A percentile compares a stretch with the other conserved stretches of the same genome.
phyloP scores from a whole-genome alignment of 2,113 vertebrate genomes.

The Elephantulus edwardii region DNA sequence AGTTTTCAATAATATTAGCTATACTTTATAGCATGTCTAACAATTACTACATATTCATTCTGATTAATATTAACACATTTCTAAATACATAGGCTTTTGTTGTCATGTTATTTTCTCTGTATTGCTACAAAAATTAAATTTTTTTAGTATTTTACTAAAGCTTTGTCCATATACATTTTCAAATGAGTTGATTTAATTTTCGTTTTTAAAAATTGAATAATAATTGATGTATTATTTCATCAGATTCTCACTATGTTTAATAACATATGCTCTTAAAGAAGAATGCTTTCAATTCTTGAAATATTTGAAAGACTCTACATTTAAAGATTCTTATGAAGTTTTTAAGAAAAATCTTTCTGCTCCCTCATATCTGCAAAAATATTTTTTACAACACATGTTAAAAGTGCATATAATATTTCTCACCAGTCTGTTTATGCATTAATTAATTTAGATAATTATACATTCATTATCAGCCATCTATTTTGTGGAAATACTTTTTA shows the following conservation, averaged over 20 bases:
- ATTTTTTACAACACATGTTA: background rate
- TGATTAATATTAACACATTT: conserved; percentile 1
- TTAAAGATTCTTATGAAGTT: background rate
- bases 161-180: background rate
- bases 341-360: background rate
- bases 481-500: conserved; percentile 22
- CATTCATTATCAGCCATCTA: background rate
- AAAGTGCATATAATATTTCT: background rate
- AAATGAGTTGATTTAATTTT: conserved; percentile 17
- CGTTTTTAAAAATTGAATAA: background rate
- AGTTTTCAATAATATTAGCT: background rate
- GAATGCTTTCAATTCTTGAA: background rate
- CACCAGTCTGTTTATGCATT: background rate
- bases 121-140: background rate
- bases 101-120: background rate
- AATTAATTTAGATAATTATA: background rate
- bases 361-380: background rate
- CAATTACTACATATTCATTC: too few relatives aligned
- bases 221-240: background rate
- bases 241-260: background rate
- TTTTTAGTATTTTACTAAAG: conserved; percentile 1
- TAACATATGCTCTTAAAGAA: background rate
- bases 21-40: background rate
- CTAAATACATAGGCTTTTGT: background rate
- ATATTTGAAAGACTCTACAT: background rate